A percentile compares a stretch with the other conserved stretches of the same genome.
phyloP scores from a whole-genome alignment of 2,113 vertebrate species.

The Acanthisitta chloris region DNA sequence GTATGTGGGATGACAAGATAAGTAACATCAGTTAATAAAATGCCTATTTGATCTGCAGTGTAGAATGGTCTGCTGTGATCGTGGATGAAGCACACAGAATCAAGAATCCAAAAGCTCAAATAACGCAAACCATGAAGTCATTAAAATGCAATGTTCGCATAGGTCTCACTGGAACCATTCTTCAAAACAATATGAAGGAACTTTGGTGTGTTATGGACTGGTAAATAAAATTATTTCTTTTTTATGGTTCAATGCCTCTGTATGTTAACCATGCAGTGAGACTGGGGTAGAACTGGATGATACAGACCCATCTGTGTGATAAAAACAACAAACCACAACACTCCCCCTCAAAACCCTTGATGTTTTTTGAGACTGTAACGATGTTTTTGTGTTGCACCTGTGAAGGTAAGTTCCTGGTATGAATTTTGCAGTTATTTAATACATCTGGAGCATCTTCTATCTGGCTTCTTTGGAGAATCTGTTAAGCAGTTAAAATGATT shows the following conservation, averaged over 20 bases:
- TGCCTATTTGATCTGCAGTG: conserved; percentile 66
- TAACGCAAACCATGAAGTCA: conserved; percentile 90
- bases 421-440: background rate
- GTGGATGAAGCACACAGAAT: conserved; percentile 95
- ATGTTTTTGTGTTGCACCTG: background rate
- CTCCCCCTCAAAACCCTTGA: rapidly evolving
- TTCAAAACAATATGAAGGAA: conserved; percentile 96
- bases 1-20: background rate
- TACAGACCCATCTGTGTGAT: background rate
- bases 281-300: background rate
- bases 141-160: conserved; percentile 86
- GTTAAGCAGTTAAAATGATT: background rate
- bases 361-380: background rate
- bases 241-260: background rate
- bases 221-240: conserved; percentile 65
- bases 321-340: background rate
- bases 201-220: conserved; percentile 99
- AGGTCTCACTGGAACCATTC: conserved; percentile 94
- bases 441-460: background rate
- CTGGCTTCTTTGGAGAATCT: background rate
- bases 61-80: conserved; percentile 90
- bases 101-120: conserved; percentile 91
- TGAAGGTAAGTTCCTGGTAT: background rate
- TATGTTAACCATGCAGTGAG: background rate
- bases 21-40: background rate